These are phyloP conservation scores for Balanococcus diminutus DNA, from an alignment of 2,888 invertebrate species.

Conservation along the genomic window DNA sequence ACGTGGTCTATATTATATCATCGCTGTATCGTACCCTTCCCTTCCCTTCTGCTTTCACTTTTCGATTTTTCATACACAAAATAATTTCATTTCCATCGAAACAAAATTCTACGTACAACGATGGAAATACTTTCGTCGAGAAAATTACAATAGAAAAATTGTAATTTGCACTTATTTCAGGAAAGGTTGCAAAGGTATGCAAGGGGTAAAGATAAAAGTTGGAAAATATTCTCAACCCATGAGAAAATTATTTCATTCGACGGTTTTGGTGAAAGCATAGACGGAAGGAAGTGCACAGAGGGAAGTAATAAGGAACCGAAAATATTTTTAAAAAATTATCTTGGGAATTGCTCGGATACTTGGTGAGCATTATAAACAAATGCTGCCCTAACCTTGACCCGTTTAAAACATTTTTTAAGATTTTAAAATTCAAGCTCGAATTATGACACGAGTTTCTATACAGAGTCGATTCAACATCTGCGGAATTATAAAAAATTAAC, in stretches of 20 bases:
- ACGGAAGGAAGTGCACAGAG: neutral
- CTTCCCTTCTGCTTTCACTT: neutral
- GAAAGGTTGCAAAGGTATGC: neutral
- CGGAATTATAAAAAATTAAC: neutral
- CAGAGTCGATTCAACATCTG: neutral
- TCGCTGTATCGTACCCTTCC: neutral
- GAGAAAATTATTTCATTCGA: neutral
- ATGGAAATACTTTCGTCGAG: neutral
- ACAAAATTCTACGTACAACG: neutral
- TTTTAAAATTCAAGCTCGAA: too few species aligned
- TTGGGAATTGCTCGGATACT: neutral
- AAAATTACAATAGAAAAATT: neutral
- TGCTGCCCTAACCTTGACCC: neutral
- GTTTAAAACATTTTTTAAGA: neutral
- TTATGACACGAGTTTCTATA: neutral
- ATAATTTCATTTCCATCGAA: neutral
- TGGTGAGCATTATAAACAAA: neutral
- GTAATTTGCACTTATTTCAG: neutral
- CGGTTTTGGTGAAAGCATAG: neutral
- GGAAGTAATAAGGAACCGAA: neutral
- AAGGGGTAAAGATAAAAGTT: neutral
- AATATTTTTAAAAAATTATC: neutral
- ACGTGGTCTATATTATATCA: neutral
- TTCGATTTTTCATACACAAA: neutral
- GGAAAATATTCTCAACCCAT: neutral